phyloP scores from a whole-genome alignment of 1,140 invertebrate genomes.

The Trichogramma pretiosum region DNA sequence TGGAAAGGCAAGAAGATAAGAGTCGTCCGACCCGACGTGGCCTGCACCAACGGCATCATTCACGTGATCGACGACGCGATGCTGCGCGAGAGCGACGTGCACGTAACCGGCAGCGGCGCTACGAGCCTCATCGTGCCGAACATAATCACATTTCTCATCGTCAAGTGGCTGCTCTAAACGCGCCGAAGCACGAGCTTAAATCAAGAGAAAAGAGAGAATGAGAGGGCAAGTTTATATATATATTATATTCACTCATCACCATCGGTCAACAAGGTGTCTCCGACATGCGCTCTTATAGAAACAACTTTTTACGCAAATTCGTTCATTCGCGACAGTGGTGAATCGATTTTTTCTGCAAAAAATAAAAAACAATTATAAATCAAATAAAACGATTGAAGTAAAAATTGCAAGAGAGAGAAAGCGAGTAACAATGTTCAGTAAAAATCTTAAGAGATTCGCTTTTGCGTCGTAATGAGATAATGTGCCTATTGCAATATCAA shows the following conservation, averaged over 20 bases:
- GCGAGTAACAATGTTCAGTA: no score
- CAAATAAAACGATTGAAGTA: no score
- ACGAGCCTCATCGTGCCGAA: conserved; percentile 25
- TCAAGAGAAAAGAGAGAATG: background rate
- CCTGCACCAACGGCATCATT: conserved; percentile 87
- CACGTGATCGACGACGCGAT: conserved; percentile 83
- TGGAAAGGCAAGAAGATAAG: conserved; percentile 75
- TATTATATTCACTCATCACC: no score
- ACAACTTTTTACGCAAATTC: background rate
- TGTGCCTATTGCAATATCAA: no score
- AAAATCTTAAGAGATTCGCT: no score
- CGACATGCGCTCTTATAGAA: background rate
- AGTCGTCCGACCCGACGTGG: conserved; percentile 79
- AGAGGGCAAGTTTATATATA: no score
- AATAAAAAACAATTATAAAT: background rate
- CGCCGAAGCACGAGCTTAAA: background rate
- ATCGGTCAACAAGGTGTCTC: background rate
- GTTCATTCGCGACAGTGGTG: background rate
- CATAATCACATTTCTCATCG: conserved; percentile 39
- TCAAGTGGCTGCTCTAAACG: conserved; percentile 42
- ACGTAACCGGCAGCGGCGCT: conserved; percentile 51
- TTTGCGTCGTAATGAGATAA: no score
- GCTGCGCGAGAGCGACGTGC: conserved; percentile 73
- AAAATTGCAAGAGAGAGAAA: no score
- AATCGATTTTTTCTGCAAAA: background rate